Conservation (phyloP, 2,888 invertebrate species). For the Pyralis farinalis region DNA sequence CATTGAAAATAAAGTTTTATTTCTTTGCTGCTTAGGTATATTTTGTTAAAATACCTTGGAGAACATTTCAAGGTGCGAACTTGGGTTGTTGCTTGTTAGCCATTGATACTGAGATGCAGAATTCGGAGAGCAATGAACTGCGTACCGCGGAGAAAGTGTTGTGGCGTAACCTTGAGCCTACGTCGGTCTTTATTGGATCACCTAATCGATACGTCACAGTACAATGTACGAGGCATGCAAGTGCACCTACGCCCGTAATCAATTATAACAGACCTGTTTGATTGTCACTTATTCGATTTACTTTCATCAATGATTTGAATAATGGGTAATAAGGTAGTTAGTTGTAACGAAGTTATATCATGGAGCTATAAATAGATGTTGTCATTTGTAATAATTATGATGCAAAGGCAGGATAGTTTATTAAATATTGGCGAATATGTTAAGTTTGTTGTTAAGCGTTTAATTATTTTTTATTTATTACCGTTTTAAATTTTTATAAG, state of each 20-base stretch:
- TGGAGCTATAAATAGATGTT: too few species aligned
- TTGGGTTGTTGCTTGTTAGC: conserved; percentile 36
- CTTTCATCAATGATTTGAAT: conserved; percentile 2
- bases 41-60: conserved; percentile 21
- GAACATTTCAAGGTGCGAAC: conserved; percentile 33
- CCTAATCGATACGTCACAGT: conserved; percentile 65
- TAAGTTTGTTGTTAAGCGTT: too few species aligned
- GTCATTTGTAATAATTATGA: too few species aligned
- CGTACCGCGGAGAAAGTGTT: conserved; percentile 67
- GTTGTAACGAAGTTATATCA: too few species aligned
- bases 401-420: too few species aligned
- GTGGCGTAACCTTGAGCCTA: conserved; percentile 76
- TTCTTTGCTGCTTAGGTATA: conserved; percentile 25
- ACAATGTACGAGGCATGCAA: conserved; percentile 31
- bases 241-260: conserved; percentile 21
- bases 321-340: too few species aligned
- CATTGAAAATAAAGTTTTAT: conserved; percentile 32
- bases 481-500: too few species aligned
- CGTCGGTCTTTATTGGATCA: conserved; percentile 58
- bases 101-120: conserved; percentile 55
- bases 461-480: too few species aligned
- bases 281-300: conserved; percentile 12
- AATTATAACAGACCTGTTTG: conserved; percentile 12
- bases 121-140: conserved; percentile 78
- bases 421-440: too few species aligned